A percentile compares a stretch with the other conserved stretches of the same genome.
Evolutionary conservation across 37 sponge, comb jelly and placozoan species (phyloP).

Genomic region (Geodia barretti): DNA sequence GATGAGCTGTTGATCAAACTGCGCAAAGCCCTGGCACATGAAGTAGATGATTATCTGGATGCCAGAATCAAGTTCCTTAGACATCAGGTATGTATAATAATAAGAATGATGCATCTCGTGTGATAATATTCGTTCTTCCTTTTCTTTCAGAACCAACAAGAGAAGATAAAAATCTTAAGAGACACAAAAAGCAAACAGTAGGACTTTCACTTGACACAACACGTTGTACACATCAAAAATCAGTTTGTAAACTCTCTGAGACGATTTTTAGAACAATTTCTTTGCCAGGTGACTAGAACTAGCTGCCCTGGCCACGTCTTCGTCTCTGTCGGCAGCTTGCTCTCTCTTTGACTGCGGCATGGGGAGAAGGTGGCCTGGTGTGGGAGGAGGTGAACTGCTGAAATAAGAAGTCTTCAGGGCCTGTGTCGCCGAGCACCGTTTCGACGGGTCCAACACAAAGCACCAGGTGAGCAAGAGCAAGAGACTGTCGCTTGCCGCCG

Average conservation of each 20-base stretch:
- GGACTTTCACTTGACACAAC: no score
- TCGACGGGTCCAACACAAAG: conserved; percentile 75
- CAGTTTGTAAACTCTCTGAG: background rate
- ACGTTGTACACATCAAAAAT: conserved; percentile 13
- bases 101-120: background rate
- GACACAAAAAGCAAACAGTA: conserved; percentile 23
- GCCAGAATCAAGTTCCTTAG: conserved; percentile 57
- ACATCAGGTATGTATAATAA: conserved; percentile 37
- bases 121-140: background rate
- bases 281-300: background rate
- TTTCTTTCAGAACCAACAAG: conserved; percentile 43
- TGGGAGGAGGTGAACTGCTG: conserved; percentile 73
- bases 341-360: conserved; percentile 65
- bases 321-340: conserved; percentile 12
- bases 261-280: background rate
- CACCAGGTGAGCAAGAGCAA: conserved; percentile 68
- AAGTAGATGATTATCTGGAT: conserved; percentile 39
- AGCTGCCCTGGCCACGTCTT: background rate
- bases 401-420: conserved; percentile 79
- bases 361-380: conserved; percentile 67
- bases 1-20: background rate
- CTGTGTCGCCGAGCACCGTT: conserved; percentile 68
- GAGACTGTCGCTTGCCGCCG: conserved; percentile 89
- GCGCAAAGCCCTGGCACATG: background rate
- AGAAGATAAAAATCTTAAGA: conserved; percentile 37